Evolutionary conservation across 2,797 vertebrate genomes (phyloP).

Genomic region (Antrozous pallidus): DNA sequence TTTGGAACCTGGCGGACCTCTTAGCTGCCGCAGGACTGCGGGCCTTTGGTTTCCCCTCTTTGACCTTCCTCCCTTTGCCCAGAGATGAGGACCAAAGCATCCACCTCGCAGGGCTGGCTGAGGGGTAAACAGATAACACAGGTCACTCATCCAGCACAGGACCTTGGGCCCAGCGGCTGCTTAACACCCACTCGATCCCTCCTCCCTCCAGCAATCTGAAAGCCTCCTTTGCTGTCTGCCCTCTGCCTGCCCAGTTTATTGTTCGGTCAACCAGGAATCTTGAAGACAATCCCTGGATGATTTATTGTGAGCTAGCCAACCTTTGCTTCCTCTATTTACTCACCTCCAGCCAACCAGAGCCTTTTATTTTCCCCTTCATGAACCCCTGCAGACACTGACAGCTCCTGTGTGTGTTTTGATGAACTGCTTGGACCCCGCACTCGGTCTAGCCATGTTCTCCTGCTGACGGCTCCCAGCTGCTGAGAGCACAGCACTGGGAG

Average conservation of each 20-base stretch:
- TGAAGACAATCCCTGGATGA: conserved; percentile 25
- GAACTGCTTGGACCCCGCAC: neutral
- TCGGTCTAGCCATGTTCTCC: neutral
- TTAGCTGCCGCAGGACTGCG: neutral
- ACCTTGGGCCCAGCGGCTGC: rapidly evolving
- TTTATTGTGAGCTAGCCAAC: conserved; percentile 7
- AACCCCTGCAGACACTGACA: neutral
- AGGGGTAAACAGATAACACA: neutral
- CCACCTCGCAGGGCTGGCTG: neutral
- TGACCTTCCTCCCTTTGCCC: rapidly evolving
- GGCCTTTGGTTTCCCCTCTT: too few relatives aligned
- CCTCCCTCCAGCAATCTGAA: neutral
- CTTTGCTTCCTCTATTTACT: conserved; percentile 47
- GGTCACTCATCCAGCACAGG: neutral
- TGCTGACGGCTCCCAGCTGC: rapidly evolving
- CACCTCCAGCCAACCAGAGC: conserved; percentile 21
- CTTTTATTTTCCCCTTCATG: neutral
- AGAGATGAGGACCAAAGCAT: neutral
- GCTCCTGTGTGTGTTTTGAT: neutral
- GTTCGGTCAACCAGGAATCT: neutral
- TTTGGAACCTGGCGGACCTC: neutral
- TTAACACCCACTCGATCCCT: rapidly evolving
- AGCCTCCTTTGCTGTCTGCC: neutral
- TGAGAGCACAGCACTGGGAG: neutral
- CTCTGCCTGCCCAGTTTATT: neutral